phyloP scores from a whole-genome alignment of 2,113 vertebrate species.

The Tichodroma muraria region DNA sequence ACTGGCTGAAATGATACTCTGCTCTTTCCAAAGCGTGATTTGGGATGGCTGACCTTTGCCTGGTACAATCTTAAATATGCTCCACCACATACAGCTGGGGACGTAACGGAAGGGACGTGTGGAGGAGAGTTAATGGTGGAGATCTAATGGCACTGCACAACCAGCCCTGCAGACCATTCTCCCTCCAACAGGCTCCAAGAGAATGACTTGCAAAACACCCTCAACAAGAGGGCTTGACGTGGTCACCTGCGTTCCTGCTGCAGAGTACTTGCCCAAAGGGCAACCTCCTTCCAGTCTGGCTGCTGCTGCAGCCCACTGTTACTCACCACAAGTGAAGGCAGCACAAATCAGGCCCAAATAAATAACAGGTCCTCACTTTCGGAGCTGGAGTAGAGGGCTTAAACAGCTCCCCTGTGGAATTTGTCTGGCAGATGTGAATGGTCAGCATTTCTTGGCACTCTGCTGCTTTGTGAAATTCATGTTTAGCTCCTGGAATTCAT shows the following conservation, averaged over 20 bases:
- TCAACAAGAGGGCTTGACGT: neutral
- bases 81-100: neutral
- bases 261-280: neutral
- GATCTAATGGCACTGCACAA: neutral
- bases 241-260: neutral
- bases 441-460: slow-evolving; percentile 60
- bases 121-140: neutral
- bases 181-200: neutral
- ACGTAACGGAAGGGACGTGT: neutral
- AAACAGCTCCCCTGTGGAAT: slow-evolving; percentile 9
- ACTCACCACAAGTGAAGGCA: neutral
- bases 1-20: neutral
- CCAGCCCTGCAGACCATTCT: neutral
- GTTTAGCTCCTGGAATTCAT: slow-evolving; percentile 69
- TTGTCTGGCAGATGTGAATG: slow-evolving; percentile 2
- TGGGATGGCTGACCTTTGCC: neutral
- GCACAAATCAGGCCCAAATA: neutral
- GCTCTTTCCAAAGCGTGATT: neutral
- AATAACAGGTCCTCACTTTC: neutral
- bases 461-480: slow-evolving; percentile 65
- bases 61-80: neutral
- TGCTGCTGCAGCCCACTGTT: neutral
- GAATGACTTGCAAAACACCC: neutral
- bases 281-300: neutral
- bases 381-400: neutral